Percentiles rank a stretch among this genome's conserved stretches.
Conservation (phyloP, 2,888 invertebrate genomes). For the Gordius sp. region DNA sequence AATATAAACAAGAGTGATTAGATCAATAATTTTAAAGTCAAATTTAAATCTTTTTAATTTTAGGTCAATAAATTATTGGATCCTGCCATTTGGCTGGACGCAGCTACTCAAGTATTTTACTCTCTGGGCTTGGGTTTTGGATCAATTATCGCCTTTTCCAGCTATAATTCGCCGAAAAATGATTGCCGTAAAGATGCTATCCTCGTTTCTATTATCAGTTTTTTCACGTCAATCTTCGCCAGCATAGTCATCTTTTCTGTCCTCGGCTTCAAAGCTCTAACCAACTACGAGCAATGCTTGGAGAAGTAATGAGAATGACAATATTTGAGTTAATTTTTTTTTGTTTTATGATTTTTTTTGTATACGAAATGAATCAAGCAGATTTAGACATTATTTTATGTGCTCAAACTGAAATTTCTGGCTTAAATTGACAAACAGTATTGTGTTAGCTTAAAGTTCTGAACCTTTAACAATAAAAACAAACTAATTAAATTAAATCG, state of each 20-base stretch:
- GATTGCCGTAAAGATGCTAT: constrained; percentile 72
- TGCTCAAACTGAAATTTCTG: too few species aligned
- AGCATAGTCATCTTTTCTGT: constrained; percentile 79
- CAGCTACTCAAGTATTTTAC: constrained; percentile 85
- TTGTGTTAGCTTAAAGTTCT: too few species aligned
- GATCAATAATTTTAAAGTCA: too few species aligned
- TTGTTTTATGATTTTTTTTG: too few species aligned
- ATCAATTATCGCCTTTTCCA: constrained; percentile 73
- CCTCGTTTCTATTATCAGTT: constrained; percentile 65
- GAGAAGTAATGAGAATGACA: constrained; percentile 40
- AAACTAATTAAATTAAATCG: too few species aligned
- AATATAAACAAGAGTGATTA: too few species aligned
- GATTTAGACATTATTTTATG: too few species aligned
- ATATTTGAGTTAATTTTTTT: too few species aligned
- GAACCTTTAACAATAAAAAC: too few species aligned
- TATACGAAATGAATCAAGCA: too few species aligned
- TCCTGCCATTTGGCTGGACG: constrained; percentile 75
- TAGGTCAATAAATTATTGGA: constrained; percentile 54
- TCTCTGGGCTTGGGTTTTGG: constrained; percentile 80
- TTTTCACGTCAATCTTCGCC: constrained; percentile 71
- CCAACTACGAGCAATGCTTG: constrained; percentile 57
- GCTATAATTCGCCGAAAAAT: constrained; percentile 74
- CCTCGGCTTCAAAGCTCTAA: constrained; percentile 74
- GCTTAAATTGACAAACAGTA: too few species aligned
- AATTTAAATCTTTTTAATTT: too few species aligned